These are phyloP conservation scores for Lycophotia porphyrea DNA, from an alignment of 2,888 invertebrate species.

Conservation along the genomic window DNA sequence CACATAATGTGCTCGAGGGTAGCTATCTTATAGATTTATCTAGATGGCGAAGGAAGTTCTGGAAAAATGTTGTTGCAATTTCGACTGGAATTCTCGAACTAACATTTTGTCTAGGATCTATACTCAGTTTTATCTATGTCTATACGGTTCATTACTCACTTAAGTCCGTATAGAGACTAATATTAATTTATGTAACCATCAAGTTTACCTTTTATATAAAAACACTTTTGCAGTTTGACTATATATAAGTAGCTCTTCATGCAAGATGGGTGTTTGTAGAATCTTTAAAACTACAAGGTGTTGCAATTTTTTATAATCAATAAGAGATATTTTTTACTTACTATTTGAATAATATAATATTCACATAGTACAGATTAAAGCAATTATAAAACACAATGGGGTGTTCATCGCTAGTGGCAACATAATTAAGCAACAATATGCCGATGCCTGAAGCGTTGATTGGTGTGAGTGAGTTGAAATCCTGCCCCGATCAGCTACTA, in stretches of 20 bases:
- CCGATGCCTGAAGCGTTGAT: constrained; percentile 12
- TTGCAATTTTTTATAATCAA: neutral
- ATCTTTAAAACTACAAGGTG: neutral
- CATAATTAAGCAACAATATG: constrained; percentile 38
- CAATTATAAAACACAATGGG: constrained; percentile 14
- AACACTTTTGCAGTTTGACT: neutral
- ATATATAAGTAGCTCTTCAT: neutral
- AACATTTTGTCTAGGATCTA: constrained; percentile 28
- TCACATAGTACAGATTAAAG: constrained; percentile 3
- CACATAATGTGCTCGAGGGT: constrained; percentile 80
- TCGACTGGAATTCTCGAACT: constrained; percentile 46
- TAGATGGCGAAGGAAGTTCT: constrained; percentile 74
- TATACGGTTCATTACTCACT: constrained; percentile 11
- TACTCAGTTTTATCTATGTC: neutral
- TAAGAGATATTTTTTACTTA: neutral
- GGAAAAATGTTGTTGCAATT: constrained; percentile 66
- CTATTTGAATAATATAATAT: neutral
- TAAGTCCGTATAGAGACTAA: neutral
- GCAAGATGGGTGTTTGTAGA: neutral
- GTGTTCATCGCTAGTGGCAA: constrained; percentile 21
- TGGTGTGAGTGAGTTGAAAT: constrained; percentile 21
- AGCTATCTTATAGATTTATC: constrained; percentile 83
- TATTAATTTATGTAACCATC: neutral
- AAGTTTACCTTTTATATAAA: neutral
- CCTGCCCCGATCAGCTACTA: constrained; percentile 17